Percentiles rank a stretch among this genome's conserved stretches.
Evolutionary conservation across 2,888 invertebrate species (phyloP).

Genomic region (Melanotus villosus): DNA sequence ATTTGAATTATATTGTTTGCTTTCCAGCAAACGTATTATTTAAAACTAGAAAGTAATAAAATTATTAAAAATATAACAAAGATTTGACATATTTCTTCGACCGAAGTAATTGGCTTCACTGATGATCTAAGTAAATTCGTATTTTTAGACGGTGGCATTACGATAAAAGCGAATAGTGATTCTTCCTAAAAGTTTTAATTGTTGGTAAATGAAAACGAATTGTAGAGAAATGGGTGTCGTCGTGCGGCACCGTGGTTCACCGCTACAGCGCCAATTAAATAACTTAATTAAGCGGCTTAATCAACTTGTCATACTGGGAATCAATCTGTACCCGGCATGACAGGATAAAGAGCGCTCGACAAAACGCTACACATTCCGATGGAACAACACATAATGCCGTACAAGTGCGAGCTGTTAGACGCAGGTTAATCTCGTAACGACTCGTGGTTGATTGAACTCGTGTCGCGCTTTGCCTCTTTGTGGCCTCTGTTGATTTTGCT

Average conservation of each 20-base stretch:
- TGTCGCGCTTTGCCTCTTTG: slow-evolving; percentile 48
- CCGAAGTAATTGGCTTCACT: no score
- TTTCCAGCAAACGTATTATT: no score
- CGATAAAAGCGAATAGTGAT: no score
- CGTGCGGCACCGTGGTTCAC: slow-evolving; percentile 56
- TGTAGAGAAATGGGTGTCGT: slow-evolving; percentile 11
- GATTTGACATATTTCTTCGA: no score
- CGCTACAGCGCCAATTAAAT: slow-evolving; percentile 70
- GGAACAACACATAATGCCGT: slow-evolving; percentile 52
- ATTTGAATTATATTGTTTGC: no score
- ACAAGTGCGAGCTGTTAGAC: slow-evolving; percentile 52
- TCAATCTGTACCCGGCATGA: slow-evolving; percentile 61
- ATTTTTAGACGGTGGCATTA: no score
- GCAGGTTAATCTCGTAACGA: slow-evolving; percentile 54
- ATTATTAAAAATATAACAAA: no score
- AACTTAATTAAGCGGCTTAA: slow-evolving; percentile 74
- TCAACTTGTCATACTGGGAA: slow-evolving; percentile 71
- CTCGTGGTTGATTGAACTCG: slow-evolving; percentile 54
- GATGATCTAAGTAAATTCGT: no score
- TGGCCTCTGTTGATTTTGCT: slow-evolving; percentile 45
- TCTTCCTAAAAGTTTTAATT: not conserved
- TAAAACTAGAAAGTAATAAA: no score
- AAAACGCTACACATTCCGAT: slow-evolving; percentile 57
- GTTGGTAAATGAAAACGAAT: not conserved
- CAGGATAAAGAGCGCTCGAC: slow-evolving; percentile 59